Percentiles rank a stretch among this genome's conserved stretches.
Conservation (phyloP, 2,888 invertebrate genomes). For the Sinelater perroti region DNA sequence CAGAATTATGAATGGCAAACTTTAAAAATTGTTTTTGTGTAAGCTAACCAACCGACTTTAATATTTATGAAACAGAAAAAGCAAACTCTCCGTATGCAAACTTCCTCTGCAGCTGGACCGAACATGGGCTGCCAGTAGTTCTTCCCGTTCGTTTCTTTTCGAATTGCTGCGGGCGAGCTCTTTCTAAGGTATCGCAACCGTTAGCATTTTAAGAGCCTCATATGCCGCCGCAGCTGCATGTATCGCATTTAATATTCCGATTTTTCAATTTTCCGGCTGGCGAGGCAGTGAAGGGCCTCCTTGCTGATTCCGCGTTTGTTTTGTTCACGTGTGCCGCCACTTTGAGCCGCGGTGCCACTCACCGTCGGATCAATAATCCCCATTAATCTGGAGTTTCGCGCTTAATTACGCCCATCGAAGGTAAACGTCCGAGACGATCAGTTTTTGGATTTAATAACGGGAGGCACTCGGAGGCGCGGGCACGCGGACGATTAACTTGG, state of each 20-base stretch:
- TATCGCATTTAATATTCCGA: slow-evolving; percentile 36
- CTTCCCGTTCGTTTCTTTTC: too few relatives aligned
- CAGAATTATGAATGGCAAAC: too few relatives aligned
- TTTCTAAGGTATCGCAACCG: too few relatives aligned
- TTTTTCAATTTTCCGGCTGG: slow-evolving; percentile 48
- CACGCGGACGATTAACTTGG: neutral
- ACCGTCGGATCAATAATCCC: slow-evolving; percentile 23
- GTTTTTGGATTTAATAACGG: slow-evolving; percentile 14
- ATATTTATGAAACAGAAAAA: too few relatives aligned
- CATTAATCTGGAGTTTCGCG: slow-evolving; percentile 10
- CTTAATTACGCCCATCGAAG: slow-evolving; percentile 9
- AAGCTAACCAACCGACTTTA: too few relatives aligned
- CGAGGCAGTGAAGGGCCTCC: slow-evolving; percentile 46
- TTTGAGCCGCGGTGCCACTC: slow-evolving; percentile 24
- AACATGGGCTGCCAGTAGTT: too few relatives aligned
- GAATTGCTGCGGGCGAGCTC: too few relatives aligned
- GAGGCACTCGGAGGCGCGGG: neutral
- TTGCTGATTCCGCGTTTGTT: slow-evolving; percentile 51
- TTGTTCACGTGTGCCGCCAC: slow-evolving; percentile 46
- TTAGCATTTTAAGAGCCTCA: too few relatives aligned
- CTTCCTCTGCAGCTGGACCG: too few relatives aligned
- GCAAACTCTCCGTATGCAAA: too few relatives aligned
- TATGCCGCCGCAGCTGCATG: too few relatives aligned
- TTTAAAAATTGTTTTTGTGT: too few relatives aligned
- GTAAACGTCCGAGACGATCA: slow-evolving; percentile 11